phyloP scores from a whole-genome alignment of 2,888 invertebrate species.

The Cantharis rufa region DNA sequence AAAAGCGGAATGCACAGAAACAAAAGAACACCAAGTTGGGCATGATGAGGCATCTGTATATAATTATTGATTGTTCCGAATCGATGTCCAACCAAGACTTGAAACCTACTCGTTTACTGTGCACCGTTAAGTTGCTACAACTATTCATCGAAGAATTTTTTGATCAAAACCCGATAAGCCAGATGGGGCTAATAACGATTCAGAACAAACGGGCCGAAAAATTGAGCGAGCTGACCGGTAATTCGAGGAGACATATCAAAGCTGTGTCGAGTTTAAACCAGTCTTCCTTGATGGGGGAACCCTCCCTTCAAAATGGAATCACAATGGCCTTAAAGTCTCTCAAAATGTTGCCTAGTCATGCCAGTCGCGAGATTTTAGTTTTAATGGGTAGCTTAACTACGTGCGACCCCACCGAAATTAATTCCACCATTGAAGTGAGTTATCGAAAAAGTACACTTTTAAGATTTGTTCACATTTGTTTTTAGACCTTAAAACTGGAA shows the following conservation, averaged over 20 bases:
- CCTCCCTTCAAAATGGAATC: conserved; percentile 93
- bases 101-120: conserved; percentile 88
- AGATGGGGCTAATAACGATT: conserved; percentile 88
- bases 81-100: conserved; percentile 94
- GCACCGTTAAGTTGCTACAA: conserved; percentile 88
- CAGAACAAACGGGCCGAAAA: conserved; percentile 94
- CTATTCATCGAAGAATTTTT: conserved; percentile 96
- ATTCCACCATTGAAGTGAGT: conserved; percentile 74
- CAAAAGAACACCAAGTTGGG: conserved; percentile 84
- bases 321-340: conserved; percentile 85
- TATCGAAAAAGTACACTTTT: not conserved
- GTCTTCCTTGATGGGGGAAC: conserved; percentile 82
- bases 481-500: conserved; percentile 72
- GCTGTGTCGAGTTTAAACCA: conserved; percentile 67
- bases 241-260: conserved; percentile 78
- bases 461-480: conserved; percentile 1
- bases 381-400: conserved; percentile 94
- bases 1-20: conserved; percentile 74
- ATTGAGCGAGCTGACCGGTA: conserved; percentile 88
- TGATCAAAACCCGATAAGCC: conserved; percentile 98
- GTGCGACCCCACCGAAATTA: conserved; percentile 95
- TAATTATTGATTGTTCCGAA: conserved; percentile 92
- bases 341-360: conserved; percentile 88
- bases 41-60: conserved; percentile 96
- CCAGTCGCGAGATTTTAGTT: conserved; percentile 90